Percentiles rank a stretch among this genome's conserved stretches.
Evolutionary conservation across 2,888 invertebrate species (phyloP).

Genomic region (Coremacera marginata): DNA sequence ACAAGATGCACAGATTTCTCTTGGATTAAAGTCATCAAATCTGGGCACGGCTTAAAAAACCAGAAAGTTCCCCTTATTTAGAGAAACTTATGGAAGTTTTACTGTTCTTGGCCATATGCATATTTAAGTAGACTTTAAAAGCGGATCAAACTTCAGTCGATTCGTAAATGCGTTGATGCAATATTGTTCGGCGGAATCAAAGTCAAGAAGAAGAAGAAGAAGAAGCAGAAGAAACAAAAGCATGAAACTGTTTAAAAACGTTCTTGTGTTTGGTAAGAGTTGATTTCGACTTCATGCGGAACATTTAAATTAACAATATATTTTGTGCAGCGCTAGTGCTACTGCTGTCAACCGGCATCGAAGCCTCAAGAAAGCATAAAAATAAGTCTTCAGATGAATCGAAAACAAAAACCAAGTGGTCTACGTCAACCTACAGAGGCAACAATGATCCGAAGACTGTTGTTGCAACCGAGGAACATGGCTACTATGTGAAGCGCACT

Average conservation of each 20-base stretch:
- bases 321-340: conserved; percentile 41
- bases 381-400: conserved; percentile 49
- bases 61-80: conserved; percentile 10
- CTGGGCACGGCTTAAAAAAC: background rate
- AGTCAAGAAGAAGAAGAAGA: too few relatives aligned
- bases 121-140: conserved; percentile 27
- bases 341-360: conserved; percentile 48
- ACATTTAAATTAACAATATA: background rate
- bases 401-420: conserved; percentile 64
- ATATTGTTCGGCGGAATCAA: background rate
- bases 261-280: conserved; percentile 37
- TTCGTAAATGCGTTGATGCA: conserved; percentile 15
- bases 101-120: background rate
- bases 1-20: conserved; percentile 18
- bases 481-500: conserved; percentile 64
- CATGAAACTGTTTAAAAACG: conserved; percentile 14
- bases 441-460: conserved; percentile 48
- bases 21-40: background rate
- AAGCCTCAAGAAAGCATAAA: conserved; percentile 57
- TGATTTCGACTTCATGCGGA: background rate
- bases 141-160: conserved; percentile 21
- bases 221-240: too few relatives aligned
- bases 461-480: conserved; percentile 61
- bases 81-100: background rate
- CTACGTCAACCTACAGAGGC: conserved; percentile 55